Conservation (phyloP, 2,113 vertebrate genomes). For the Oreocharis arfaki region DNA sequence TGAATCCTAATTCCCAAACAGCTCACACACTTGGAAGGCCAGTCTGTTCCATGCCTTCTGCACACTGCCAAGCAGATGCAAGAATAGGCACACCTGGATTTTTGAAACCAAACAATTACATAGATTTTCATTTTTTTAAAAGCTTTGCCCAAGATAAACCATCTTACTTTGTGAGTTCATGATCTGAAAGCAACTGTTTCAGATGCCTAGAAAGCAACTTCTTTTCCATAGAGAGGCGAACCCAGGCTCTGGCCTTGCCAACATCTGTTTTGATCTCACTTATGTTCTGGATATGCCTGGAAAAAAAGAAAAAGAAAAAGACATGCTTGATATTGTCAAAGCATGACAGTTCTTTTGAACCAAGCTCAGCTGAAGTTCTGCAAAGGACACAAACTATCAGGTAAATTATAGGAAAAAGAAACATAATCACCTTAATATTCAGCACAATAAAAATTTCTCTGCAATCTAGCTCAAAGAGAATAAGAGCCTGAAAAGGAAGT, state of each 20-base stretch:
- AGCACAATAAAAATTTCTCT: background rate
- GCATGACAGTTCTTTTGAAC: background rate
- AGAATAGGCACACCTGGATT: background rate
- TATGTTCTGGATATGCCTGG: conserved; percentile 96
- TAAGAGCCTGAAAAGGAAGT: background rate
- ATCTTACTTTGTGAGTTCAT: conserved; percentile 94
- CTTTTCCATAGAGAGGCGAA: conserved; percentile 98
- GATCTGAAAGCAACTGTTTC: conserved; percentile 94
- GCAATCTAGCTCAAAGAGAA: background rate
- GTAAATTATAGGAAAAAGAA: background rate
- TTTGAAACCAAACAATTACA: background rate
- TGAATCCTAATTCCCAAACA: background rate
- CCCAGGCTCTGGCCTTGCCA: conserved; percentile 97
- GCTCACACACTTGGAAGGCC: background rate
- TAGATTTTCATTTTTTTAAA: background rate
- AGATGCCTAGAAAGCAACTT: conserved; percentile 95
- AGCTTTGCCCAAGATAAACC: background rate
- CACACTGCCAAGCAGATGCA: background rate
- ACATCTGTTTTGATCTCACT: conserved; percentile 98
- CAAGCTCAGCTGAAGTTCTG: background rate
- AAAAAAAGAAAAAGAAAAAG: background rate
- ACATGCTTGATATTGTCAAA: background rate
- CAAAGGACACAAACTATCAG: background rate
- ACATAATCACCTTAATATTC: background rate
- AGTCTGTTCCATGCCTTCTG: background rate